Conservation (phyloP, 2,797 vertebrate genomes). For the Pipistrellus nathusii region DNA sequence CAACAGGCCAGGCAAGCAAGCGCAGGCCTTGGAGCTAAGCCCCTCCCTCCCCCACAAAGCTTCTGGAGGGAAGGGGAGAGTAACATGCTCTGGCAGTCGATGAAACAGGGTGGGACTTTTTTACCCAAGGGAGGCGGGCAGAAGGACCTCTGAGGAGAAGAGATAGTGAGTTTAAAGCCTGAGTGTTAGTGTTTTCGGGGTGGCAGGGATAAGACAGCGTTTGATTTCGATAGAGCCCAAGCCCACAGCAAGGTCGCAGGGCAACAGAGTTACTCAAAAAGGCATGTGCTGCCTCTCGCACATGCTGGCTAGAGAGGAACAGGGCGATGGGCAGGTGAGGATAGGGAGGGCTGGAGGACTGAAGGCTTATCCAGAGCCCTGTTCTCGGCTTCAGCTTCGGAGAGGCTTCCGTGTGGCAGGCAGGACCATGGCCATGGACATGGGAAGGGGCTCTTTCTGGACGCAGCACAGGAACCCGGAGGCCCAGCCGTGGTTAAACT, state of each 20-base stretch:
- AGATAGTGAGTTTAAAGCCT: slow-evolving; percentile 38
- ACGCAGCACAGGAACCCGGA: background rate
- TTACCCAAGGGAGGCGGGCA: background rate
- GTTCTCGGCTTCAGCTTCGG: background rate
- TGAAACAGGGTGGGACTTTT: background rate
- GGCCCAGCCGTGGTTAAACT: slow-evolving; percentile 69
- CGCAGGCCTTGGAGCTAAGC: background rate
- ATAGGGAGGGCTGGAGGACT: background rate
- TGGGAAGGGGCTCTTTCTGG: background rate
- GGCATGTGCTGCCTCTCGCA: background rate
- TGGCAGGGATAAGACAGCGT: background rate
- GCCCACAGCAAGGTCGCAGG: background rate
- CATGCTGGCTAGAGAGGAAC: background rate
- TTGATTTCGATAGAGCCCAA: background rate
- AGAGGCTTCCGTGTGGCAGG: background rate
- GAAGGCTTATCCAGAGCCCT: background rate
- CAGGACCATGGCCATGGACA: background rate
- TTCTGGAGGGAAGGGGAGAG: background rate
- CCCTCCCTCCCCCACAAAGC: background rate
- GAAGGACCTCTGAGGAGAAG: slow-evolving; percentile 48
- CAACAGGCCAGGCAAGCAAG: background rate
- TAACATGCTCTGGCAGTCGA: background rate
- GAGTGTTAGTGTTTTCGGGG: background rate
- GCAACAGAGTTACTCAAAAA: background rate
- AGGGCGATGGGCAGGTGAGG: background rate